phyloP scores from a whole-genome alignment of 2,888 invertebrate genomes.

The Gasteruption jaculator region DNA sequence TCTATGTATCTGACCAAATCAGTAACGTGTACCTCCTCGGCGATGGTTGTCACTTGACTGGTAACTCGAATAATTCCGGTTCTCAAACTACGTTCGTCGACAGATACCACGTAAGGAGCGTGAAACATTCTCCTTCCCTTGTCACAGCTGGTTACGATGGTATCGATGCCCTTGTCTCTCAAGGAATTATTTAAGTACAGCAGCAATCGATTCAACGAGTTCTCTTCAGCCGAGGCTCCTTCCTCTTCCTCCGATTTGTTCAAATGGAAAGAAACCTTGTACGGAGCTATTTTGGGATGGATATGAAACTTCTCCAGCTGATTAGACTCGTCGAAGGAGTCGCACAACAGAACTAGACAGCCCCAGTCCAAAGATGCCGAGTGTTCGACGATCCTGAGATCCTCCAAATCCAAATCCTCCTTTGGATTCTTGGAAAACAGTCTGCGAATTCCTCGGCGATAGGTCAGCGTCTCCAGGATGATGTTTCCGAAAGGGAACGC shows the following conservation, averaged over 20 bases:
- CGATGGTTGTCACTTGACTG: conserved; percentile 53
- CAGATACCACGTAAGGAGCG: conserved; percentile 68
- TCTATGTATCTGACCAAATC: conserved; percentile 36
- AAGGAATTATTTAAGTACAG: conserved; percentile 57
- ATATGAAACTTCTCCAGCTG: conserved; percentile 58
- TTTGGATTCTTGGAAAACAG: conserved; percentile 29
- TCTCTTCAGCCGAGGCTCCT: conserved; percentile 38
- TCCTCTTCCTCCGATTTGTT: conserved; percentile 49
- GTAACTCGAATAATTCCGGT: conserved; percentile 65
- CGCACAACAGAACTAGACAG: conserved; percentile 42
- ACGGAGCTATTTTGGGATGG: conserved; percentile 72
- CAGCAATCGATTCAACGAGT: conserved; percentile 57
- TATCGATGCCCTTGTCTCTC: conserved; percentile 43
- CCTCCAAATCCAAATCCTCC: conserved; percentile 15
- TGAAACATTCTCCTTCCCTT: conserved; percentile 44
- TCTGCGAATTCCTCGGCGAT: conserved; percentile 33
- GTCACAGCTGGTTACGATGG: conserved; percentile 34
- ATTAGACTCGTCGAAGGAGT: conserved; percentile 44
- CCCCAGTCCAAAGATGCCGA: conserved; percentile 44
- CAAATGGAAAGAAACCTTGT: conserved; percentile 66
- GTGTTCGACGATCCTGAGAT: conserved; percentile 40
- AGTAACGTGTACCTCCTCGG: conserved; percentile 42
- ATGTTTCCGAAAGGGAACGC: conserved; percentile 62
- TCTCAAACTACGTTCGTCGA: conserved; percentile 64
- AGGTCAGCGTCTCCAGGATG: conserved; percentile 60